Evolutionary conservation across 2,113 vertebrate genomes (phyloP), one percentile per base, ranked within the genome.

Genomic region (Ageneiosus marmoratus): DNA sequence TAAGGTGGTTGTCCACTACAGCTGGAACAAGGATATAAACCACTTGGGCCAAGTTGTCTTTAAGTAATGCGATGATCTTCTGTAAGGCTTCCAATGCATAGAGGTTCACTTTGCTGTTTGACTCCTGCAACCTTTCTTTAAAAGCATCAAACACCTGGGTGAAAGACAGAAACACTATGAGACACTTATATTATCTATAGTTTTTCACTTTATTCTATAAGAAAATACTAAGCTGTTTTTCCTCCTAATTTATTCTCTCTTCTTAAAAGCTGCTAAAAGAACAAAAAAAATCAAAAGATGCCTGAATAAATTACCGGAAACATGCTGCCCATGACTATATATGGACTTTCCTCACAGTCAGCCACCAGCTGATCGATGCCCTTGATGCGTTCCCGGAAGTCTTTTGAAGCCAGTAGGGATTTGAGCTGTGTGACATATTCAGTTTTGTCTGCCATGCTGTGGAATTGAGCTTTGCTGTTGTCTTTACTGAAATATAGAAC

Each of bases 1-100:
- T 99, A 56, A 99, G 95, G 90, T 98, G 97, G 93, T 97, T 98
- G 93, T 99, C 97, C 34, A 98, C 96, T 2, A 97, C 91, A 73
- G 96, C 97, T 20, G 97, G 97, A 86, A 99, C 91, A 1, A 99
- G 85, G 91, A 97, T 93, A 89, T 97, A 95, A 88, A 99, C 94
- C 80, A 98, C 93, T 34, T 95, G 96, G 29, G 95, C 93, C 3
- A 98, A 87, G 51, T 93, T 92, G 88, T 98, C 95, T 73, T 93
- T 94, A 86, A 99, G 91, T 91, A 95, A 78, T 0, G 91, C 91
- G 80, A 96, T 92, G 89, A 99, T 95, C 90, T 92, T 95, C 87
- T 95, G 95, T 85, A 99, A 93, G 6, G 96, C 92, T 92, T 98
- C 96, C 46, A 99, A 84, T 73, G 97, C 97, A 27, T 94, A 90